phyloP scores from a whole-genome alignment of 2,113 vertebrate genomes.

The Corythoichthys haematopterus region DNA sequence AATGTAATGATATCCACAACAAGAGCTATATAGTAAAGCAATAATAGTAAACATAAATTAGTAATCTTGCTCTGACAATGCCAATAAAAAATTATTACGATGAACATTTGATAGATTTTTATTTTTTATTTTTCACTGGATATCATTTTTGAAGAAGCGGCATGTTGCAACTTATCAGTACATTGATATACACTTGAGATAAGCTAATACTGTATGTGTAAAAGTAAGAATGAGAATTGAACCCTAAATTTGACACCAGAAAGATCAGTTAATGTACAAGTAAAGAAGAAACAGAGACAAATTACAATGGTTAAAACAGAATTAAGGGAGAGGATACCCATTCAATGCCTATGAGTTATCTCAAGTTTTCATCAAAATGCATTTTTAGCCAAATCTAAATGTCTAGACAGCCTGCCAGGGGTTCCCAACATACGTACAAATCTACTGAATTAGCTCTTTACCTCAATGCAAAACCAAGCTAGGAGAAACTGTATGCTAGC shows the following conservation, averaged over 20 bases:
- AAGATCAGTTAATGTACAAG: neutral
- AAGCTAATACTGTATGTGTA: slow-evolving; percentile 10
- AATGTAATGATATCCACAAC: neutral
- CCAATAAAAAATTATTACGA: no score
- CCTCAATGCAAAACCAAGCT: neutral
- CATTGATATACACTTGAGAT: slow-evolving; percentile 24
- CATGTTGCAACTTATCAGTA: no score
- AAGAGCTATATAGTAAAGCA: neutral
- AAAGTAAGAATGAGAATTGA: neutral
- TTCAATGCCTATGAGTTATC: slow-evolving; percentile 12
- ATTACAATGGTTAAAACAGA: slow-evolving; percentile 3
- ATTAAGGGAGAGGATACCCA: neutral
- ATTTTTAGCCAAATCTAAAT: slow-evolving; percentile 41
- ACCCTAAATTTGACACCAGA: neutral
- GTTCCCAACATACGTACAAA: slow-evolving; percentile 27
- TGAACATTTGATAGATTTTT: no score
- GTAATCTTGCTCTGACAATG: no score
- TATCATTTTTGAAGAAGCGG: no score
- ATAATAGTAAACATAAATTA: no score
- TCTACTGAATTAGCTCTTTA: neutral
- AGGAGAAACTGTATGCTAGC: no score
- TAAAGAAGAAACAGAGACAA: neutral
- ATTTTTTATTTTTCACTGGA: no score
- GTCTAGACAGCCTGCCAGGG: slow-evolving; percentile 15
- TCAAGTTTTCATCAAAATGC: slow-evolving; percentile 28